Evolutionary conservation across 2,113 vertebrate species (phyloP).

Genomic region (Gymnorhina tibicen): DNA sequence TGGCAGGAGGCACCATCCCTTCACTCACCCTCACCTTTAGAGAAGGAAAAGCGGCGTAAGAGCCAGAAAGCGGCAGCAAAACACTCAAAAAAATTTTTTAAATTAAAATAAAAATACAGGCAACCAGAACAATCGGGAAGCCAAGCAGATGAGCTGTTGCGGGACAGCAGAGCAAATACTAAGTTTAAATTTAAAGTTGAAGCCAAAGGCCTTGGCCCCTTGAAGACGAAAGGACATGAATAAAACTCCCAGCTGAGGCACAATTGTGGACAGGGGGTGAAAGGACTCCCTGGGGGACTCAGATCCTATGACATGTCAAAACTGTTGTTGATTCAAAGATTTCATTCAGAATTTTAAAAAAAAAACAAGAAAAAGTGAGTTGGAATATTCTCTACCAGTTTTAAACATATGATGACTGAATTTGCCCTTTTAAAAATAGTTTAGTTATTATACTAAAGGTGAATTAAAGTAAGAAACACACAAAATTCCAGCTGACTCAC

Average conservation of each 20-base stretch:
- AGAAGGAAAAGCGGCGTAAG: neutral
- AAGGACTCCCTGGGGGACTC: neutral
- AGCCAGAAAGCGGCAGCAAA: neutral
- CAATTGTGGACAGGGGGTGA: rapidly evolving
- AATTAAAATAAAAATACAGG: neutral
- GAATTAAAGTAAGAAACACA: neutral
- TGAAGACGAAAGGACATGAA: neutral
- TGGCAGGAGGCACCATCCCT: neutral
- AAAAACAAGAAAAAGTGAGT: neutral
- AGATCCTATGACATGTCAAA: neutral
- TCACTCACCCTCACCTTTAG: too few species aligned
- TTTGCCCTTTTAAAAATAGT: neutral
- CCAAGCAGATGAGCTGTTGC: neutral
- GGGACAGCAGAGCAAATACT: neutral
- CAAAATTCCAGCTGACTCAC: neutral
- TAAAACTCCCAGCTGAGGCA: neutral
- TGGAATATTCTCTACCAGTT: neutral
- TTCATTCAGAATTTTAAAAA: neutral
- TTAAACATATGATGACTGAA: neutral
- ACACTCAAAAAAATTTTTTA: rapidly evolving
- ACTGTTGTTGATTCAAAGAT: neutral
- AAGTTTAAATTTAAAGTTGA: neutral
- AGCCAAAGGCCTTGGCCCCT: neutral
- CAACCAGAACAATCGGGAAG: neutral
- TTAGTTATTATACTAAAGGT: neutral